Evolutionary conservation across 2,888 invertebrate species (phyloP).

Genomic region (Drosophila nr. perissopoda): DNA sequence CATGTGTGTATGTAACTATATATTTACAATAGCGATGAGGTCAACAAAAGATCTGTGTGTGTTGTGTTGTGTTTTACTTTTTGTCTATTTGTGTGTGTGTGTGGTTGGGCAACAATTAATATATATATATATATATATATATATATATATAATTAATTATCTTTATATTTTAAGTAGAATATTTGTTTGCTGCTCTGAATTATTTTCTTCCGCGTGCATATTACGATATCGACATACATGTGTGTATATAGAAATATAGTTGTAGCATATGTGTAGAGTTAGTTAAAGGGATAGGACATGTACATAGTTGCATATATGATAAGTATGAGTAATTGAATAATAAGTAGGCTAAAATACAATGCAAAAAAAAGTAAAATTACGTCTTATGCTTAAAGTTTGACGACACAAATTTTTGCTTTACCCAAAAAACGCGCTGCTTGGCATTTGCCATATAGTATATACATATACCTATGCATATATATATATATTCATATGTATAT

Average conservation of each 20-base stretch:
- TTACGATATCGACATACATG: constrained; percentile 30
- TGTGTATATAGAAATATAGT: constrained; percentile 29
- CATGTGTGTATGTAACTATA: constrained; percentile 52
- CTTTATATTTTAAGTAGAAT: constrained; percentile 57
- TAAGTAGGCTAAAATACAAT: constrained; percentile 69
- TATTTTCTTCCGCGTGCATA: constrained; percentile 34
- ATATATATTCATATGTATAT: constrained; percentile 40
- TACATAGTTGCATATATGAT: constrained; percentile 53
- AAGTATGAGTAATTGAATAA: constrained; percentile 54
- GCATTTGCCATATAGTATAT: constrained; percentile 39
- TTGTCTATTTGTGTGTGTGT: constrained; percentile 26
- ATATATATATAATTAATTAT: constrained; percentile 17
- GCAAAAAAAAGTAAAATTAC: constrained; percentile 67
- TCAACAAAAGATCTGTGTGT: constrained; percentile 64
- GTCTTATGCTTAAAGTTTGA: constrained; percentile 61
- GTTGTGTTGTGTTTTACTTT: constrained; percentile 26
- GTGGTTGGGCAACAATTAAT: constrained; percentile 50
- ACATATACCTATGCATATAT: constrained; percentile 23
- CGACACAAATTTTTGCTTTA: constrained; percentile 56
- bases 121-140: constrained; percentile 40
- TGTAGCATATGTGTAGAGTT: constrained; percentile 17
- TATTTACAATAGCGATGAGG: constrained; percentile 73
- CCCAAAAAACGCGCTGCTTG: constrained; percentile 60
- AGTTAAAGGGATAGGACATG: constrained; percentile 52
- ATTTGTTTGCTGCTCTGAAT: constrained; percentile 44